These are phyloP conservation scores for Dryococelus australis DNA, from an alignment of 2,888 invertebrate genomes.

Conservation along the genomic window DNA sequence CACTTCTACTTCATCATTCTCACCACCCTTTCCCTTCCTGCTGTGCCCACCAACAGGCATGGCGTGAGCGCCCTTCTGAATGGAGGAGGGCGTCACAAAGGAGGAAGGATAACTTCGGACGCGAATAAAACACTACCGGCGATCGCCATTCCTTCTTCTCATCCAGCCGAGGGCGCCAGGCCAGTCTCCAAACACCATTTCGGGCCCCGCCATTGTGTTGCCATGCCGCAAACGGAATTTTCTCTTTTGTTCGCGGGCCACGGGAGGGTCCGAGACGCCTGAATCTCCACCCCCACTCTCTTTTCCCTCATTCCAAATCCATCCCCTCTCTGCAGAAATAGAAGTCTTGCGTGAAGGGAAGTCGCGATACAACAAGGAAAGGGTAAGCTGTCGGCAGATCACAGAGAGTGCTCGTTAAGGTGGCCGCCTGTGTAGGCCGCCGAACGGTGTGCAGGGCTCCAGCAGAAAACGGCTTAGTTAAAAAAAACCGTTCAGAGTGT, in stretches of 20 bases:
- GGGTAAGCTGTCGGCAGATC: too few relatives aligned
- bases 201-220: conserved; percentile 21
- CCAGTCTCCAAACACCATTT: not conserved
- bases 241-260: not conserved
- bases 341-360: too few relatives aligned
- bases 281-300: too few relatives aligned
- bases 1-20: not conserved
- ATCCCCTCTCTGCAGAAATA: too few relatives aligned
- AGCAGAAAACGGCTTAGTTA: too few relatives aligned
- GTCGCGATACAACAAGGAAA: too few relatives aligned
- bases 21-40: not conserved
- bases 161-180: conserved; percentile 5
- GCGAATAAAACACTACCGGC: not conserved
- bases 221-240: not conserved
- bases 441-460: too few relatives aligned
- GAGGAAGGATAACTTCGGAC: not conserved
- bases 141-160: not conserved
- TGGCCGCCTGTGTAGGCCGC: too few relatives aligned
- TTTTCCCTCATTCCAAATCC: too few relatives aligned
- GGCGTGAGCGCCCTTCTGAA: not conserved
- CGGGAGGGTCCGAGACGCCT: not conserved
- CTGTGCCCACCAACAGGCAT: not conserved
- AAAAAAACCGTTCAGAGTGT: too few relatives aligned
- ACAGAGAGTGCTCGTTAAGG: too few relatives aligned
- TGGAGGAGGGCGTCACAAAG: not conserved